Percentiles rank a stretch among this genome's conserved stretches.
Conservation (phyloP, 2,797 vertebrate species). For the Avahi laniger region DNA sequence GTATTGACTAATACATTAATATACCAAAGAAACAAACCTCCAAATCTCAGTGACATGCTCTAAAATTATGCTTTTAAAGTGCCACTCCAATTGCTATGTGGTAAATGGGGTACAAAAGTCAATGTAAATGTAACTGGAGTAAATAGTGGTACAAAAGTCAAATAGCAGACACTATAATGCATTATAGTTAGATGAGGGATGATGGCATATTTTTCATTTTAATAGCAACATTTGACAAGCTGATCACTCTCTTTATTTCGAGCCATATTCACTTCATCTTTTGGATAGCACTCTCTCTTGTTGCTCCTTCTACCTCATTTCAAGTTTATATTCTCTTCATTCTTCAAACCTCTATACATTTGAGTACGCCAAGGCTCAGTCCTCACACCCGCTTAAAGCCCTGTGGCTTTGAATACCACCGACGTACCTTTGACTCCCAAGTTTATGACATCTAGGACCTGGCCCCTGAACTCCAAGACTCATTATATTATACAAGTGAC, state of each 20-base stretch:
- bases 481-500: not conserved
- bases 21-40: not conserved
- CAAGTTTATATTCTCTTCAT: not conserved
- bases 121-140: not conserved
- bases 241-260: not conserved
- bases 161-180: not conserved
- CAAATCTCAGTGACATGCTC: not conserved
- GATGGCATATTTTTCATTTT: not conserved
- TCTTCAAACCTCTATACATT: not conserved
- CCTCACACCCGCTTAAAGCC: not conserved
- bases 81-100: not conserved
- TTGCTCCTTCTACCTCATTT: not conserved
- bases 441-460: not conserved
- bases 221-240: not conserved
- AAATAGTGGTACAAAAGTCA: not conserved
- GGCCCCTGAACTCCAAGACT: not conserved
- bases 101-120: not conserved
- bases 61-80: not conserved
- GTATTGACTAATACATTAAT: slow-evolving; percentile 13
- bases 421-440: not conserved
- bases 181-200: not conserved
- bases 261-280: not conserved
- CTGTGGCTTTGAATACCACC: not conserved
- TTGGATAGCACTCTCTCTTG: not conserved
- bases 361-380: not conserved